These are phyloP conservation scores for Drosophila merina DNA, from an alignment of 2,888 invertebrate species.

Conservation along the genomic window DNA sequence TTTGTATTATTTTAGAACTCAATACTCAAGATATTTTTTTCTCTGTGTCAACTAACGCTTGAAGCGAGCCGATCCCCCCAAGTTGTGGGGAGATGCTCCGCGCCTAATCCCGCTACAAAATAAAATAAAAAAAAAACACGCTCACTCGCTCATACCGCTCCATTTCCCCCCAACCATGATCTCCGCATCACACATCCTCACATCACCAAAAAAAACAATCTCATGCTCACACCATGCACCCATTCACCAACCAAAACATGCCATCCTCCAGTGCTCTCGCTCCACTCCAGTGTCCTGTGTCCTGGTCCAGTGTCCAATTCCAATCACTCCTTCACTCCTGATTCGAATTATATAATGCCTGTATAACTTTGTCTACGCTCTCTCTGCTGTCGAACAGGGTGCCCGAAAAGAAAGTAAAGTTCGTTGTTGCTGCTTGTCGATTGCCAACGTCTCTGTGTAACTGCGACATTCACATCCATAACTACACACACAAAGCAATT, in stretches of 20 bases:
- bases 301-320: conserved; percentile 23
- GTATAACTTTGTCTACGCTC: conserved; percentile 49
- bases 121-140: conserved; percentile 53
- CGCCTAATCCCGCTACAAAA: conserved; percentile 45
- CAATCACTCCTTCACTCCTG: conserved; percentile 39
- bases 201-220: conserved; percentile 24
- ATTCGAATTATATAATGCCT: conserved; percentile 36
- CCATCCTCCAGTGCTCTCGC: conserved; percentile 37
- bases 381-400: conserved; percentile 61
- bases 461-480: conserved; percentile 44
- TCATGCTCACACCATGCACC: conserved; percentile 28
- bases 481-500: conserved; percentile 33
- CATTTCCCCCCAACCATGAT: conserved; percentile 68
- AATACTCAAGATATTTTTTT: conserved; percentile 14
- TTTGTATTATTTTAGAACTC: neutral
- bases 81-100: conserved; percentile 5
- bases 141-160: conserved; percentile 79
- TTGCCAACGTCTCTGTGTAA: conserved; percentile 72
- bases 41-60: conserved; percentile 41
- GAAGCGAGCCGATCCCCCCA: conserved; percentile 10
- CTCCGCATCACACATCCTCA: conserved; percentile 50
- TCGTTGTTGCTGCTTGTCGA: conserved; percentile 80
- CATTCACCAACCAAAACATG: conserved; percentile 23
- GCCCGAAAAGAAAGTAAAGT: conserved; percentile 47
- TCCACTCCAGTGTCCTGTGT: conserved; percentile 28